phyloP scores from a whole-genome alignment of 1,140 invertebrate genomes.

The Zaprionus tsacasi region DNA sequence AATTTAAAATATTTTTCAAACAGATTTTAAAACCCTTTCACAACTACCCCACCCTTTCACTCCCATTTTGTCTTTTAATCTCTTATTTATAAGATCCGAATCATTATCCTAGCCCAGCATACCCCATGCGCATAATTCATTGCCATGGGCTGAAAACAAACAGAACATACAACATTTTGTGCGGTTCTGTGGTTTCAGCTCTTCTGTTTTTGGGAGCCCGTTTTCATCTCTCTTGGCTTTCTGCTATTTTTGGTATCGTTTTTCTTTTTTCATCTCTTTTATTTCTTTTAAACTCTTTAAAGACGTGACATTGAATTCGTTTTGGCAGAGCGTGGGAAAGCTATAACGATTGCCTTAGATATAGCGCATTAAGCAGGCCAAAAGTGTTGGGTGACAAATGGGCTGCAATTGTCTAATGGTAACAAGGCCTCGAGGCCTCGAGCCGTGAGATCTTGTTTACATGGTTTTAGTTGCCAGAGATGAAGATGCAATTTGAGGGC shows the following conservation, averaged over 20 bases:
- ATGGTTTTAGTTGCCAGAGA: slow-evolving; percentile 8
- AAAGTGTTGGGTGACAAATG: slow-evolving; percentile 56
- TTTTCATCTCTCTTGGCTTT: background rate
- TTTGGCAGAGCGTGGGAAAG: slow-evolving; percentile 46
- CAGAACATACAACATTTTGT: slow-evolving; percentile 9
- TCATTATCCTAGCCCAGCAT: background rate
- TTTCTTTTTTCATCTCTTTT: background rate
- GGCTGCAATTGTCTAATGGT: slow-evolving; percentile 15
- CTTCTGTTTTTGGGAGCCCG: slow-evolving; percentile 35
- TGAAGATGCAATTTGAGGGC: slow-evolving; percentile 66
- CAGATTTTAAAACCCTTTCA: background rate
- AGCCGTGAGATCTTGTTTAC: slow-evolving; percentile 17
- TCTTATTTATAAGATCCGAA: no score
- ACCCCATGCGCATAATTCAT: background rate
- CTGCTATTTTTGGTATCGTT: slow-evolving; percentile 8
- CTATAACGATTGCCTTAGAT: slow-evolving; percentile 4
- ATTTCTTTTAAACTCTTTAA: slow-evolving; percentile 16
- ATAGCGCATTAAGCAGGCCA: slow-evolving; percentile 17
- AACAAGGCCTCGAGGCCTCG: slow-evolving; percentile 14
- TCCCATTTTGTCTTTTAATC: no score
- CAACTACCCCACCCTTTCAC: background rate
- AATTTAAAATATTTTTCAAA: background rate
- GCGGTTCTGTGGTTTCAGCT: slow-evolving; percentile 6
- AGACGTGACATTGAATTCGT: slow-evolving; percentile 52
- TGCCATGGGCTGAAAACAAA: background rate